A percentile compares a stretch with the other conserved stretches of the same genome.
Evolutionary conservation across 2,797 vertebrate species (phyloP).

Genomic region (Clarias pachynema): DNA sequence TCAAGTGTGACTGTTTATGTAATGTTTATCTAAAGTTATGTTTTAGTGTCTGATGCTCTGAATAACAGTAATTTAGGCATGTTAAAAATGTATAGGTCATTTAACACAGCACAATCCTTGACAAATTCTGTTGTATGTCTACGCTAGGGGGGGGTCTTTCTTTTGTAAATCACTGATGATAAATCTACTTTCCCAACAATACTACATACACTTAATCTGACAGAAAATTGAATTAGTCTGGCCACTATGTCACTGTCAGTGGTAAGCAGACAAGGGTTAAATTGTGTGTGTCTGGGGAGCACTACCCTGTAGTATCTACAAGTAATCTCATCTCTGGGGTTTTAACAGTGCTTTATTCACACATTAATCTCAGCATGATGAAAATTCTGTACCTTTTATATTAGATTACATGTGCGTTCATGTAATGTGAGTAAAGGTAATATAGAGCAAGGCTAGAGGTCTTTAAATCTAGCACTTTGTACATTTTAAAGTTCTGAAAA

Average conservation of each 20-base stretch:
- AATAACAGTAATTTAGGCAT: constrained; percentile 10
- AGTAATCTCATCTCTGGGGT: constrained; percentile 75
- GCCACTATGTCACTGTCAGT: constrained; percentile 78
- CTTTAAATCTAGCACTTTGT: background rate
- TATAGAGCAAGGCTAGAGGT: background rate
- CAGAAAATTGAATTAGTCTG: constrained; percentile 86
- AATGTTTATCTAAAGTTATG: background rate
- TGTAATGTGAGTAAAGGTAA: constrained; percentile 69
- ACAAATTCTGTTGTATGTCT: constrained; percentile 60
- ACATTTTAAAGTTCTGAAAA: background rate
- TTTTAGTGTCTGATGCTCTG: constrained; percentile 1
- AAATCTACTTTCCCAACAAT: constrained; percentile 76
- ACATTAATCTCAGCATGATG: constrained; percentile 72
- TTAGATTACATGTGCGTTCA: constrained; percentile 79
- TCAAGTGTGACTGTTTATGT: background rate
- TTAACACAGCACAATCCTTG: constrained; percentile 45
- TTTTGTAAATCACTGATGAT: constrained; percentile 71
- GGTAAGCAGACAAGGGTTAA: constrained; percentile 83
- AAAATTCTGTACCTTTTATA: constrained; percentile 75
- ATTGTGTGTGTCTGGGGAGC: constrained; percentile 80
- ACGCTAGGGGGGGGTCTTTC: constrained; percentile 70
- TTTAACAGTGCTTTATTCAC: constrained; percentile 65
- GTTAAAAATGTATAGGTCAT: constrained; percentile 31
- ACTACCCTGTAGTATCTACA: constrained; percentile 72
- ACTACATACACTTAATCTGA: constrained; percentile 79